phyloP scores from a whole-genome alignment of 2,888 invertebrate genomes.

The Tenthredo scrophulariae region DNA sequence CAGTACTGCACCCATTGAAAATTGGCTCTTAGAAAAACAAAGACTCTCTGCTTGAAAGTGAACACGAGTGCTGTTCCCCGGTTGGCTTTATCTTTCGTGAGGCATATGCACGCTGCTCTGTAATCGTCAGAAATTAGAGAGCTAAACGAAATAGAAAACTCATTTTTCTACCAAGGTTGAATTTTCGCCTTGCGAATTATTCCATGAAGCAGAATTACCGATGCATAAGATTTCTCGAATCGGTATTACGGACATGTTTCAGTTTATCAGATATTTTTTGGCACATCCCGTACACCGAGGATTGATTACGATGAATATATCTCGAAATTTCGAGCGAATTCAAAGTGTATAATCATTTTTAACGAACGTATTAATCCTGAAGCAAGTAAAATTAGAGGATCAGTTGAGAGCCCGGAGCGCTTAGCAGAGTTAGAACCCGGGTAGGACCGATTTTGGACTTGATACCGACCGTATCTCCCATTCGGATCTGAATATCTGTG shows the following conservation, averaged over 20 bases:
- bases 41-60: neutral
- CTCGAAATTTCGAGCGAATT: neutral
- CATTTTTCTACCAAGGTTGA: neutral
- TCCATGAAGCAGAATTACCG: too few relatives aligned
- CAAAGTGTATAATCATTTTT: constrained; percentile 13
- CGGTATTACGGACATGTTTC: neutral
- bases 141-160: neutral
- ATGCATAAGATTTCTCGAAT: too few relatives aligned
- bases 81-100: neutral
- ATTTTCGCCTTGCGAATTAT: neutral
- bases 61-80: neutral
- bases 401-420: neutral
- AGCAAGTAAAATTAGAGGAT: constrained; percentile 12
- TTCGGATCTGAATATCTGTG: constrained; percentile 32
- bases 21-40: neutral
- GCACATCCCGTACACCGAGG: neutral
- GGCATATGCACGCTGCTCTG: neutral
- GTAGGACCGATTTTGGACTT: constrained; percentile 10
- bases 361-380: constrained; percentile 37
- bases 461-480: neutral
- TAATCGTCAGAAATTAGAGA: neutral
- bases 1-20: neutral
- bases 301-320: neutral
- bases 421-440: neutral
- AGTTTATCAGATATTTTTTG: neutral